These are phyloP conservation scores for Aspiorhynchus laticeps DNA, from an alignment of 2,113 vertebrate genomes.

Conservation along the genomic window DNA sequence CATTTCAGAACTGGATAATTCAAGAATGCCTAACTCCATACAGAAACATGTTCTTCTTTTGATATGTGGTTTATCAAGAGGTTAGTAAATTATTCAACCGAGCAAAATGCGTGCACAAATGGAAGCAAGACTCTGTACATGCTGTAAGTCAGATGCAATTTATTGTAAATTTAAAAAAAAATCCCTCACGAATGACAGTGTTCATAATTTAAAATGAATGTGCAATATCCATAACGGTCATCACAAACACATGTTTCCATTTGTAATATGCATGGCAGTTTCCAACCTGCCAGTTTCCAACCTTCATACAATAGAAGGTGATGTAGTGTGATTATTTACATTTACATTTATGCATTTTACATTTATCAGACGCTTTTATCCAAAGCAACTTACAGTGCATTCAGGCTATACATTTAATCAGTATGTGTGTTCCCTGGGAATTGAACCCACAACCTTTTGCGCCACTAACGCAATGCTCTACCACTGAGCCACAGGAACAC, in stretches of 20 bases:
- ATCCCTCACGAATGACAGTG: not conserved
- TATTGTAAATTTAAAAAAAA: not conserved
- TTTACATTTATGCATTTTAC: too few species aligned
- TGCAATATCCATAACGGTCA: not conserved
- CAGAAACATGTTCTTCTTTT: not conserved
- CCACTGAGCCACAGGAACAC: too few species aligned
- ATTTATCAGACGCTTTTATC: too few species aligned
- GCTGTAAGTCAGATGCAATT: slow-evolving; percentile 11
- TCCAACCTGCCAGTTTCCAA: too few species aligned
- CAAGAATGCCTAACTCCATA: not conserved
- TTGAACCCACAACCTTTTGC: too few species aligned
- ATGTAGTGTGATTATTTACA: slow-evolving; percentile 12
- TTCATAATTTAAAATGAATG: not conserved
- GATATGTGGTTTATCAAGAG: slow-evolving; percentile 5
- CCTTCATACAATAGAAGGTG: slow-evolving; percentile 3
- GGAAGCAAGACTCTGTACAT: not conserved
- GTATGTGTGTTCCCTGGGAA: too few species aligned
- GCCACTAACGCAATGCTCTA: too few species aligned
- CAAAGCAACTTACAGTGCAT: too few species aligned
- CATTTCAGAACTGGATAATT: slow-evolving; percentile 19
- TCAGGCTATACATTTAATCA: too few species aligned
- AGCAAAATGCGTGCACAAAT: not conserved
- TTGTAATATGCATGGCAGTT: slow-evolving; percentile 3
- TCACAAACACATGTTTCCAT: not conserved
- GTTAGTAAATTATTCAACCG: not conserved